Conservation (phyloP, 2,113 vertebrate genomes). For the Pao palembangensis region DNA sequence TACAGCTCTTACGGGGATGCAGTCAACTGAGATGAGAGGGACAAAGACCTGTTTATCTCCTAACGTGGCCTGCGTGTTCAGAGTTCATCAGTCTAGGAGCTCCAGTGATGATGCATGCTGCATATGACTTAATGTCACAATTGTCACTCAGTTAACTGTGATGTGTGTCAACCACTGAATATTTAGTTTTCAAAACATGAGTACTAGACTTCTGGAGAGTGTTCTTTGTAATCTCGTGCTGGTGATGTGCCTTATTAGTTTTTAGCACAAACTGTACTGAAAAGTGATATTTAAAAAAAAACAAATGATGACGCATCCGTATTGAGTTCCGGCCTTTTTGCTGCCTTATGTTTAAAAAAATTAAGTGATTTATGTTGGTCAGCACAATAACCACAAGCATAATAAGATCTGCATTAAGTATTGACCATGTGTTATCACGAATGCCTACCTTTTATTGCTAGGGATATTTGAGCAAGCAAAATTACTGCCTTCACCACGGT, state of each 20-base stretch:
- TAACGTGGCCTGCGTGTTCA: conserved; percentile 22
- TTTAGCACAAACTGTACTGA: not conserved
- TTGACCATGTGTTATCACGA: conserved; percentile 41
- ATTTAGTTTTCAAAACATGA: conserved; percentile 6
- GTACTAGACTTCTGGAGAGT: not conserved
- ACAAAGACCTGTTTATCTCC: conserved; percentile 10
- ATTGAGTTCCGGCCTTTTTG: not conserved
- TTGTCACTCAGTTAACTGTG: not conserved
- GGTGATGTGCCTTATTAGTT: not conserved
- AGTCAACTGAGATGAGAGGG: not conserved
- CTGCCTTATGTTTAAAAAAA: not conserved
- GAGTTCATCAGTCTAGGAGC: conserved; percentile 9
- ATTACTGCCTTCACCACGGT: conserved; percentile 52
- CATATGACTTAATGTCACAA: not conserved
- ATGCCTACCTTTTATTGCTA: conserved; percentile 68
- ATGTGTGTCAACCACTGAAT: conserved; percentile 12
- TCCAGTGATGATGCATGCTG: not conserved
- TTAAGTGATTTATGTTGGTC: conserved; percentile 8
- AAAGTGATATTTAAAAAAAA: no score
- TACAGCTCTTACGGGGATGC: not conserved
- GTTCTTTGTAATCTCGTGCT: not conserved
- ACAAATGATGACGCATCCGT: not conserved
- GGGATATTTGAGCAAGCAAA: conserved; percentile 27
- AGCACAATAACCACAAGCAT: conserved; percentile 5
- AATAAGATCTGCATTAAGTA: conserved; percentile 42